Percentiles rank a stretch among this genome's conserved stretches.
Conservation (phyloP, 2,113 vertebrate genomes). For the Oplegnathus fasciatus region DNA sequence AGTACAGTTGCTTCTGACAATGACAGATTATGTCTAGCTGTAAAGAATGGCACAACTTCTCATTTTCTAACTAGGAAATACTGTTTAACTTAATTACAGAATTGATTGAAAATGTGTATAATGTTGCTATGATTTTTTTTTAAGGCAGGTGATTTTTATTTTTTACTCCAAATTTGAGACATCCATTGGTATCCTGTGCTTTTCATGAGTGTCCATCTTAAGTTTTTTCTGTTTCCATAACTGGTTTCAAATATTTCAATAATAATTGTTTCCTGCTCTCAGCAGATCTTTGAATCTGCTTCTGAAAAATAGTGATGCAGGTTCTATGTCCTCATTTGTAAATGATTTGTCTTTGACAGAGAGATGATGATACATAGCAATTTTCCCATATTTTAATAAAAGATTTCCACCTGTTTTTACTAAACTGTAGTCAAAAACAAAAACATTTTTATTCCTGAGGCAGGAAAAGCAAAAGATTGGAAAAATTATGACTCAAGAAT, state of each 20-base stretch:
- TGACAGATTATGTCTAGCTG: constrained; percentile 64
- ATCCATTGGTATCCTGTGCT: not conserved
- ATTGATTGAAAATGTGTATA: constrained; percentile 7
- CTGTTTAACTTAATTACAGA: constrained; percentile 56
- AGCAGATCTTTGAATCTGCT: not conserved
- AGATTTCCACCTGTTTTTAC: constrained; percentile 83
- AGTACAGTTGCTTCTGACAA: constrained; percentile 49
- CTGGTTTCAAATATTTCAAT: constrained; percentile 7
- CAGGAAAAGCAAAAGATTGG: constrained; percentile 5
- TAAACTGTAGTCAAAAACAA: constrained; percentile 50
- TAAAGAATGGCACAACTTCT: constrained; percentile 35
- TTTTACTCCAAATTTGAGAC: not conserved
- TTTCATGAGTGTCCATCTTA: constrained; percentile 3
- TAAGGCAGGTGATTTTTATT: constrained; percentile 4
- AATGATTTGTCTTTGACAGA: constrained; percentile 93
- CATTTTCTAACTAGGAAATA: constrained; percentile 44
- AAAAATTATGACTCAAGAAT: constrained; percentile 18
- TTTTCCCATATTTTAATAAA: constrained; percentile 84
- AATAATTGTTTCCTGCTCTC: constrained; percentile 2
- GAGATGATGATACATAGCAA: constrained; percentile 71
- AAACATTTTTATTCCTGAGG: constrained; percentile 17
- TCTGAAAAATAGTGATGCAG: constrained; percentile 45
- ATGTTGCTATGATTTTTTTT: constrained; percentile 36
- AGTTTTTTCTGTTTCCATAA: constrained; percentile 17
- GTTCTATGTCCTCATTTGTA: constrained; percentile 76